Evolutionary conservation across 2,888 invertebrate species (phyloP).

Genomic region (Steinernema hermaphroditum): DNA sequence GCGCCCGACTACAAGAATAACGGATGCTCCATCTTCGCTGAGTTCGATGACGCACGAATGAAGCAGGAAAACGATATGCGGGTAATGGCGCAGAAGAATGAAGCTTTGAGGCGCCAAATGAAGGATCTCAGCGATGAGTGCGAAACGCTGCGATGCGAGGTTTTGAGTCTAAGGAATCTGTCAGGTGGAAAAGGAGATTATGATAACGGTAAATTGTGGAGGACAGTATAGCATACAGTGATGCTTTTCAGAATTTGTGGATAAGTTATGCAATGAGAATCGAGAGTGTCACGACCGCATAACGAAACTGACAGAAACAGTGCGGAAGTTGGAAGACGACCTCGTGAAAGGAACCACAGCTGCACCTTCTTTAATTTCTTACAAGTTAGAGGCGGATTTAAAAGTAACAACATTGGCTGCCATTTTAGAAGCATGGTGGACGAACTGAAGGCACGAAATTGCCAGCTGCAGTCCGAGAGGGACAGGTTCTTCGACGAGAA

Average conservation of each 20-base stretch:
- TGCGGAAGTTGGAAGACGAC: background rate
- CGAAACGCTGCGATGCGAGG: background rate
- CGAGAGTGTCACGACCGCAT: background rate
- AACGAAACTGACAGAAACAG: background rate
- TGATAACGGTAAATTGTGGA: background rate
- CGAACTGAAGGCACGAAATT: background rate
- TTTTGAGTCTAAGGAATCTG: background rate
- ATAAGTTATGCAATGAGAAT: background rate
- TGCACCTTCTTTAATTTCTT: background rate
- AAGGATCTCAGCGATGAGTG: background rate
- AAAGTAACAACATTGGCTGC: too few species aligned
- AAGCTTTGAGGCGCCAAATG: background rate
- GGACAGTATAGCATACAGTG: background rate
- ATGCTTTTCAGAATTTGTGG: background rate
- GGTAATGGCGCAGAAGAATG: background rate
- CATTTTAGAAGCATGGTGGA: background rate
- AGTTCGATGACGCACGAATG: background rate
- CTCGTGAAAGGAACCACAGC: background rate
- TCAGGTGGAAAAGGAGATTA: background rate
- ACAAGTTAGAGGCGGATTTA: too few species aligned
- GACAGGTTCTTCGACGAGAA: background rate
- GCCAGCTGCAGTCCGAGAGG: background rate
- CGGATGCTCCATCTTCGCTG: constrained; percentile 7
- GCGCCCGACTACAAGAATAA: background rate
- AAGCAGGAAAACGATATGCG: background rate